Base-by-base conservation (phyloP, 1,140 invertebrate genomes). In the Calephelis nemesis region DNA sequence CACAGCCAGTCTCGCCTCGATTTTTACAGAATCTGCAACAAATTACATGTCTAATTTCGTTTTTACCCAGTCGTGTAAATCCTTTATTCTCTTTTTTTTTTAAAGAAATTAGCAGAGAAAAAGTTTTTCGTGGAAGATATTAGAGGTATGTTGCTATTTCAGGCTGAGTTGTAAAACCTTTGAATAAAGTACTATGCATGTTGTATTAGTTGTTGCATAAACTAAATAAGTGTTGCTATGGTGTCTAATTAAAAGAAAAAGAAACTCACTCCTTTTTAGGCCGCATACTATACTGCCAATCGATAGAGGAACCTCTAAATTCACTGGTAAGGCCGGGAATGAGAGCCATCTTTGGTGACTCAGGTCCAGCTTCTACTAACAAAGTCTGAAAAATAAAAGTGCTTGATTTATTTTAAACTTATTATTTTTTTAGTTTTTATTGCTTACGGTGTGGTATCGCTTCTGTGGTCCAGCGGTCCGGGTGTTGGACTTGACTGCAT, bases 211-310 rank as follows among this genome's bases (percentile, higher is more conserved):
- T 7, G 8, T 7, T 45, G 42, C 42, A 45, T 45, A 45, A 7
- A 7, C 6, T 45, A 7, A 45, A 45, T 45, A 12, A 52, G 15
- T 11, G 6, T 13, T 13, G 15, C 12, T 52, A 52, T 13, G 49
- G 12, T 52, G 49, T 11, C 7, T 52, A 60, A 60, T 45, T 45
- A 45, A 7, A 45, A 45, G 8, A 7, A 45, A 45, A 45, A 45
- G 8, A 69, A 48, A 81, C 92, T 40, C 93, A 93, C 65, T 92
- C 87, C 62, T 93, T 93, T 71, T 95, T 95, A 13, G 90, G 88
- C 67, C 94, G 93, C 70, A 96, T 95, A 10, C 83, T 79, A 78
- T 95, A 97, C 62, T 93, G 92, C 96, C 96, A 97, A 77, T 97
- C 94, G 19, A 93, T 89, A 39, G 90, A 82, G 0, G 94, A 94